Evolutionary conservation across 30 jellyfish, hydroid and myxozoan genomes (phyloP).

Genomic region (Mastigias papua): DNA sequence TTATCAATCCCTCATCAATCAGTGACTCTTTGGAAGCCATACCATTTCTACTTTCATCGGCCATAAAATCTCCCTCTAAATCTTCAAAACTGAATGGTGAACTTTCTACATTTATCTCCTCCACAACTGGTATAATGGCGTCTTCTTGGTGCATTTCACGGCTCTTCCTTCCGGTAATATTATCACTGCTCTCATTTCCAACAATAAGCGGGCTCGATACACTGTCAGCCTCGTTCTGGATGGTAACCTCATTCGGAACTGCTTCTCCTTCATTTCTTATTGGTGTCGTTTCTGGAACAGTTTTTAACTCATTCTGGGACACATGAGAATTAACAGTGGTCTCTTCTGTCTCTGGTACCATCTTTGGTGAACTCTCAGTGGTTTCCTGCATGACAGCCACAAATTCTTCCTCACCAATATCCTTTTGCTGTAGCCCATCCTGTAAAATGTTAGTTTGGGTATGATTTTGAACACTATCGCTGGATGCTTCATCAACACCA

Average conservation of each 20-base stretch:
- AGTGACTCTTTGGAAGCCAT: neutral
- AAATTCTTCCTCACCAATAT: neutral
- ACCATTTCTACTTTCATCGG: neutral
- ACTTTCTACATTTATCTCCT: slow-evolving; percentile 23
- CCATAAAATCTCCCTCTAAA: neutral
- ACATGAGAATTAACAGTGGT: neutral
- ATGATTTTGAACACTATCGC: neutral
- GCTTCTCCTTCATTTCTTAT: too few species aligned
- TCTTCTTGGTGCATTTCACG: slow-evolving; percentile 14
- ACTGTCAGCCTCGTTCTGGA: too few species aligned
- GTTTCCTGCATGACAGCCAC: neutral
- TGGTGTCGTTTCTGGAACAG: too few species aligned
- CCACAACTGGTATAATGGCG: slow-evolving; percentile 6
- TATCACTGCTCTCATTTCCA: neutral
- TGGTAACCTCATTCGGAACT: too few species aligned
- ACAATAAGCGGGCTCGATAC: too few species aligned
- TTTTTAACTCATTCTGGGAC: neutral
- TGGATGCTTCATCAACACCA: neutral
- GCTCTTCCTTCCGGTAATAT: neutral
- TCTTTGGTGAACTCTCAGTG: neutral
- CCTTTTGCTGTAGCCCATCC: neutral
- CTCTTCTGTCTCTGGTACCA: too few species aligned
- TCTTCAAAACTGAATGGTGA: slow-evolving; percentile 39
- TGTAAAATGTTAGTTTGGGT: neutral
- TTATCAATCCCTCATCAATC: neutral